Base-by-base conservation (phyloP, 2,888 invertebrate species). In the Dasysyrphus tricinctus region DNA sequence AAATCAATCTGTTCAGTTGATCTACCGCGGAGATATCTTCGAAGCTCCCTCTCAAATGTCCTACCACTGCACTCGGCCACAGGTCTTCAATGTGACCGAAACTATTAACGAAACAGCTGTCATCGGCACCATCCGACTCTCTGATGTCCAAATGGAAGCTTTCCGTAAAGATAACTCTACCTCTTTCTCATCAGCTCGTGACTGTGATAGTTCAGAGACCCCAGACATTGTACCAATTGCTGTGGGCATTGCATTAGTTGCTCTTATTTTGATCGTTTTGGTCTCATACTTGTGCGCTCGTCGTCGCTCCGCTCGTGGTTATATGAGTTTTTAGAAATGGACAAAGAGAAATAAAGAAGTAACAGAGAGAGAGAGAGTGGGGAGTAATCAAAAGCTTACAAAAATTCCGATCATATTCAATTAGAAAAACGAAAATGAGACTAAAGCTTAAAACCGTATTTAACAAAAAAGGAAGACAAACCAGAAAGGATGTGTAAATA, bases 221-320 rank as follows among this genome's bases (percentile, higher is more conserved):
- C 95, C 97, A 16, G 99, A 99, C 93, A 95, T 98, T 88, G 98
- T 99, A 79, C 99, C 99, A 32, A 98, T 99, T 91, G 98, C 97
- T 29, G 99, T 99, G 86, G 99, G 99, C 16, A 97, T 97, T 91
- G 97, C 97, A 69, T 94, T 99, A 80, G 97, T 97, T 87, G 97
- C 95, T 69, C 94, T 99, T 80, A 98, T 99, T 88, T 93, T 98
- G 83, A 95, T 98, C 88, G 98, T 99, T 72, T 95, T 99, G 89
- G 94, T 97, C 89, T 98, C 97, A 57, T 99, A 99, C 93, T 94
- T 99, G 88, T 95, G 98, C 91, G 98, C 97, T 81, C 96, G 99
- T 90, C 95, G 96, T 91, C 95, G 97, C 91, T 95, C 95, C 91
- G 95, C 96, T 70, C 94, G 96, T 89, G 98, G 98, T 44, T 98